phyloP scores from a whole-genome alignment of 2,113 vertebrate genomes.

The Apistogramma diplotaenia region DNA sequence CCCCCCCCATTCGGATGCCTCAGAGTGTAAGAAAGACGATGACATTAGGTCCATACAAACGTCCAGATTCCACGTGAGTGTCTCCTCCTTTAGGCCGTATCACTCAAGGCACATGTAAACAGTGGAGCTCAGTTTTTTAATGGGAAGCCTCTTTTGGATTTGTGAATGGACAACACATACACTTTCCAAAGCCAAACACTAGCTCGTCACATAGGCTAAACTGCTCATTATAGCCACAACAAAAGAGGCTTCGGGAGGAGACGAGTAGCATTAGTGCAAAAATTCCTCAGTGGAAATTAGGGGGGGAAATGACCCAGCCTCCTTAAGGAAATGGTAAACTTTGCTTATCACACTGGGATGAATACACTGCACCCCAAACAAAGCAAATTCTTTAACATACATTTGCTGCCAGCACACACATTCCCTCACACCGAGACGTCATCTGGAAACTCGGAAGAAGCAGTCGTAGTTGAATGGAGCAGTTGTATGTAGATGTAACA shows the following conservation, averaged over 20 bases:
- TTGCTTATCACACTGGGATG: conserved; percentile 45
- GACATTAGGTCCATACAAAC: conserved; percentile 44
- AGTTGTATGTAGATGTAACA: conserved; percentile 17
- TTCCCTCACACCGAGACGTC: conserved; percentile 13
- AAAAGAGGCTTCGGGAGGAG: conserved; percentile 66
- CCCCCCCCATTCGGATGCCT: conserved; percentile 2
- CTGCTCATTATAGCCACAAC: conserved; percentile 69
- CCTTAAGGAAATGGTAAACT: conserved; percentile 66
- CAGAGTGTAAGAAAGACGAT: conserved; percentile 26
- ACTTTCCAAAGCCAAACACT: conserved; percentile 71
- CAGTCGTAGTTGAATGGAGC: background rate
- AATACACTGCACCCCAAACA: conserved; percentile 47
- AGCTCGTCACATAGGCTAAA: conserved; percentile 59
- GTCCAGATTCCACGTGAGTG: conserved; percentile 62
- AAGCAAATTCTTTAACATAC: conserved; percentile 33
- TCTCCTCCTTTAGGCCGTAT: conserved; percentile 50
- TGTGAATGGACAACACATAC: conserved; percentile 59
- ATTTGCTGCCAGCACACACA: background rate
- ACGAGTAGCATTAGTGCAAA: conserved; percentile 59
- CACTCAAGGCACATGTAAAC: conserved; percentile 63
- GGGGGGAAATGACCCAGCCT: conserved; percentile 28
- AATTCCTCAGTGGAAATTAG: conserved; percentile 58
- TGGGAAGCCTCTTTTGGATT: conserved; percentile 42
- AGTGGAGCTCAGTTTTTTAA: conserved; percentile 60
- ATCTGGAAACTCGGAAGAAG: conserved; percentile 15